Percentiles rank a stretch among this genome's conserved stretches.
Conservation (phyloP, 2,797 vertebrate species). For the Microcaecilia unicolor region DNA sequence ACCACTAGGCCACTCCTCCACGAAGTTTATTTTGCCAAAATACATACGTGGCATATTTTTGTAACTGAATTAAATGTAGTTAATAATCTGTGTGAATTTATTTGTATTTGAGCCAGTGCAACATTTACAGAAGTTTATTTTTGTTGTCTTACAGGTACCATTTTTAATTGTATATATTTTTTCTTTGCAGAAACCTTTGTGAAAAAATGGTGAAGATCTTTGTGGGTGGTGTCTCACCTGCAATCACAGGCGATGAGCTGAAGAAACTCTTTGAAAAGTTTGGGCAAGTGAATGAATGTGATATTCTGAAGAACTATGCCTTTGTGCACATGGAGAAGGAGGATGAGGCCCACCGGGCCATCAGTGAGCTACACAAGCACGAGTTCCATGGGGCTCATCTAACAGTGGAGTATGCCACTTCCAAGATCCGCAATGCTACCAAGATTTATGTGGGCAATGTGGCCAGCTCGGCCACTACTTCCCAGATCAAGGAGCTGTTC, state of each 20-base stretch:
- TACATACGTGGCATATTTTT: too few species aligned
- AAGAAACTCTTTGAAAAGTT: constrained; percentile 46
- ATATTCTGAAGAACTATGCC: constrained; percentile 56
- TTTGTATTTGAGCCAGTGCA: too few species aligned
- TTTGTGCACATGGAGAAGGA: constrained; percentile 60
- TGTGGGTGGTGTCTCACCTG: constrained; percentile 48
- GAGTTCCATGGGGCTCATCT: constrained; percentile 48
- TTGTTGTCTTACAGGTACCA: background rate
- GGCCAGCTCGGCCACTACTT: constrained; percentile 41
- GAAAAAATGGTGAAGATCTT: constrained; percentile 56
- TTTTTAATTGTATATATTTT: background rate
- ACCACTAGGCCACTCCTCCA: too few species aligned
- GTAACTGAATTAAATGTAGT: too few species aligned
- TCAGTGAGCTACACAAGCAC: constrained; percentile 44
- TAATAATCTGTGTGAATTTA: too few species aligned
- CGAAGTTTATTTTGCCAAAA: too few species aligned
- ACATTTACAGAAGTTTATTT: too few species aligned
- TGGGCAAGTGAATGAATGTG: constrained; percentile 51
- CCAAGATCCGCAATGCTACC: constrained; percentile 56
- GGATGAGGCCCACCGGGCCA: constrained; percentile 47
- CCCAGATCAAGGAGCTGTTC: constrained; percentile 51
- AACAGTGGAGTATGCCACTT: constrained; percentile 54
- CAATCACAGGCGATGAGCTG: constrained; percentile 43
- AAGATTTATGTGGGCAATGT: constrained; percentile 61
- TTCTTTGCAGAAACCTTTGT: background rate